Percentiles rank a stretch among this genome's conserved stretches.
Conservation (phyloP, 2,888 invertebrate species). For the Lamproptera curius region DNA sequence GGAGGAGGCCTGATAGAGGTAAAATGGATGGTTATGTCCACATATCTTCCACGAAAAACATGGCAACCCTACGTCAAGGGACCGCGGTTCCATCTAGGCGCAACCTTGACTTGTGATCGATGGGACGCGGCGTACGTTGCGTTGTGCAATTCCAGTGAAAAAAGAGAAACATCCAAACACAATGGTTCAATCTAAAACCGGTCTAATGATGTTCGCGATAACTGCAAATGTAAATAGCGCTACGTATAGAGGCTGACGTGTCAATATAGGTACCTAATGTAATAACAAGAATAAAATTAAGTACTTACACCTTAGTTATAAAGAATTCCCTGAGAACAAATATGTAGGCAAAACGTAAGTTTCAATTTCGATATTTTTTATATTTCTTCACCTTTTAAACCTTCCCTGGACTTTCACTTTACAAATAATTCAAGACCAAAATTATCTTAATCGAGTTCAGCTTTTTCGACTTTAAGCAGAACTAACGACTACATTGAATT, state of each 20-base stretch:
- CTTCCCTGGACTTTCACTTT: too few relatives aligned
- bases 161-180: slow-evolving; percentile 20
- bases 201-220: slow-evolving; percentile 15
- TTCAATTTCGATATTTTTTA: too few relatives aligned
- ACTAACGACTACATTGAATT: too few relatives aligned
- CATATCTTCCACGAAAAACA: too few relatives aligned
- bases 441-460: too few relatives aligned
- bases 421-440: too few relatives aligned
- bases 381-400: too few relatives aligned
- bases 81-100: slow-evolving; percentile 33
- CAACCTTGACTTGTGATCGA: slow-evolving; percentile 45
- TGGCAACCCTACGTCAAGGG: slow-evolving; percentile 25
- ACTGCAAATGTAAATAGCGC: background rate
- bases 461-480: too few relatives aligned
- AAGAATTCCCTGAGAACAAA: too few relatives aligned
- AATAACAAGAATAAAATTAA: background rate
- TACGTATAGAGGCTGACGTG: background rate
- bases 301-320: background rate
- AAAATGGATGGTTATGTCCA: too few relatives aligned
- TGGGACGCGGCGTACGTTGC: slow-evolving; percentile 26
- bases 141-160: slow-evolving; percentile 29
- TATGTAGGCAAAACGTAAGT: too few relatives aligned
- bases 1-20: too few relatives aligned
- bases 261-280: background rate
- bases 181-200: slow-evolving; percentile 18